Percentiles rank a stretch among this genome's conserved stretches.
These are phyloP conservation scores for Hyphantria cunea DNA, from an alignment of 1,140 invertebrate genomes.

Conservation along the genomic window DNA sequence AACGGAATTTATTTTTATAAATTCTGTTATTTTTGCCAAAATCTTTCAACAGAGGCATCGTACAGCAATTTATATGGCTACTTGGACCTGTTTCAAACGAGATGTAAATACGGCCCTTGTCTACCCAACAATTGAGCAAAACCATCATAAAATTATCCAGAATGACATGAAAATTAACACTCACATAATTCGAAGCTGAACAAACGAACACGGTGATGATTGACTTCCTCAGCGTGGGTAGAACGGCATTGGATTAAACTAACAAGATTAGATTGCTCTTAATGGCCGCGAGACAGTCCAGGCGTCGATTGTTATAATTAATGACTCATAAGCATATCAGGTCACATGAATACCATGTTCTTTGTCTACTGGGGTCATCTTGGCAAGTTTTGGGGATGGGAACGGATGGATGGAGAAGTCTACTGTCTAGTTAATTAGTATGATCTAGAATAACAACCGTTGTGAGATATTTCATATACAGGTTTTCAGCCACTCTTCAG, in stretches of 20 bases:
- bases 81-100: too few species aligned
- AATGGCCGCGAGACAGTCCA: constrained; percentile 44
- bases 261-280: constrained; percentile 50
- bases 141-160: constrained; percentile 3
- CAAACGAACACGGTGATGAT: constrained; percentile 30
- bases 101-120: too few species aligned
- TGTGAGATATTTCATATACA: too few species aligned
- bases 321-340: constrained; percentile 40
- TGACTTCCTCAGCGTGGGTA: constrained; percentile 42
- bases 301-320: constrained; percentile 48
- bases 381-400: too few species aligned
- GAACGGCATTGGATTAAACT: constrained; percentile 41
- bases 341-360: constrained; percentile 24
- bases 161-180: constrained; percentile 5
- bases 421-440: too few species aligned
- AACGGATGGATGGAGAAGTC: too few species aligned
- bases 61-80: too few species aligned
- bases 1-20: too few species aligned
- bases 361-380: constrained; percentile 6
- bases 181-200: neutral
- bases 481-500: too few species aligned
- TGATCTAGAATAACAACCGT: too few species aligned
- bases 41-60: too few species aligned
- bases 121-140: neutral
- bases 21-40: too few species aligned